Conservation (phyloP, 2,888 invertebrate genomes). For the Lomographa bimaculata region DNA sequence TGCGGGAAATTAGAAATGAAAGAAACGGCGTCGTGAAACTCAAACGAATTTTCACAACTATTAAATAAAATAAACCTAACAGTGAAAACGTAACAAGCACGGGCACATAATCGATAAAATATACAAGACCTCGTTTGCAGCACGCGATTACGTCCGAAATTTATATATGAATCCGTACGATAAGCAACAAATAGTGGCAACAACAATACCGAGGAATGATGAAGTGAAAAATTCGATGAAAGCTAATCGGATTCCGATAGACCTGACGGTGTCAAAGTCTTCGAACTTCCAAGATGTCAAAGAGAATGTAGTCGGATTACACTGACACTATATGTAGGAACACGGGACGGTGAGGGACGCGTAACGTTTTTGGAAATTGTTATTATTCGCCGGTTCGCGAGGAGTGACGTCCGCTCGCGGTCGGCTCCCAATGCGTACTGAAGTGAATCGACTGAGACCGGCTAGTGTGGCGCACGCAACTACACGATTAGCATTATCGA, state of each 20-base stretch:
- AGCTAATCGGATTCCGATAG: constrained; percentile 24
- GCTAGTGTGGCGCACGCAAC: constrained; percentile 72
- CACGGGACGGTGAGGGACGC: constrained; percentile 67
- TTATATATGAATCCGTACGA: constrained; percentile 34
- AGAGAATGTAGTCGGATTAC: constrained; percentile 22
- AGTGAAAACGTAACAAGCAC: constrained; percentile 33
- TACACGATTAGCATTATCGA: constrained; percentile 64
- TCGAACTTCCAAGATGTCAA: constrained; percentile 16
- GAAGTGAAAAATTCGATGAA: constrained; percentile 31
- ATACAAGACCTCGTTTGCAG: constrained; percentile 50
- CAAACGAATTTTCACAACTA: constrained; percentile 12
- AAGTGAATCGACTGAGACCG: constrained; percentile 54
- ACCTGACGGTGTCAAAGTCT: too few relatives aligned
- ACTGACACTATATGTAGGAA: constrained; percentile 51
- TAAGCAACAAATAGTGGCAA: constrained; percentile 34
- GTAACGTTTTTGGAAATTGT: constrained; percentile 51
- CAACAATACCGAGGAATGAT: constrained; percentile 14
- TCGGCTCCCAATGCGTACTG: constrained; percentile 65
- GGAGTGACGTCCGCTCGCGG: constrained; percentile 51
- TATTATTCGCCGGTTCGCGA: constrained; percentile 53
- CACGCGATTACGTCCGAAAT: constrained; percentile 45
- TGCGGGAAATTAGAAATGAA: neutral
- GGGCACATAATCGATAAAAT: constrained; percentile 48
- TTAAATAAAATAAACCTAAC: constrained; percentile 21
- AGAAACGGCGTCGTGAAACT: neutral